Percentiles rank a stretch among this genome's conserved stretches.
phyloP scores from a whole-genome alignment of 2,888 invertebrate species.

The Oscheius sp. region DNA sequence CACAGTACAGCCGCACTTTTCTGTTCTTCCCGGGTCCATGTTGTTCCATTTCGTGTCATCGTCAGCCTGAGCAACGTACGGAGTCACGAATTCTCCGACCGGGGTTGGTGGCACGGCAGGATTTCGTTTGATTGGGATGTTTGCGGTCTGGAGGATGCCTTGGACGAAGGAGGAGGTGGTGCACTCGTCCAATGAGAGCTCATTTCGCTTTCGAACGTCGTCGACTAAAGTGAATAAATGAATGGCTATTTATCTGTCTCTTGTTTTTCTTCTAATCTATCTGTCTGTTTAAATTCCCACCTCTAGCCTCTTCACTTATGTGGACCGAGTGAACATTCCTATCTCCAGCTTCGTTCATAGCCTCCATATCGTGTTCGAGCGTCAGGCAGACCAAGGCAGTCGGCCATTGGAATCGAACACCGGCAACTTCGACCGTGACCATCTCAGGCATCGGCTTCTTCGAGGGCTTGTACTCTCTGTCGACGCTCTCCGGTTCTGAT shows the following conservation, averaged over 20 bases:
- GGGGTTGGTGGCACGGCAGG: neutral
- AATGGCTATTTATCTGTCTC: neutral
- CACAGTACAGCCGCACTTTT: conserved; percentile 9
- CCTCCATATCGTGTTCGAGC: conserved; percentile 80
- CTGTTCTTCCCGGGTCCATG: conserved; percentile 18
- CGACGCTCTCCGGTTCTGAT: conserved; percentile 36
- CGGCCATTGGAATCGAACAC: conserved; percentile 94
- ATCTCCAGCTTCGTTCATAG: neutral
- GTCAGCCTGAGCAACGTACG: conserved; percentile 36
- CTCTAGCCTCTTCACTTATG: conserved; percentile 59
- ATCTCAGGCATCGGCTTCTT: conserved; percentile 58
- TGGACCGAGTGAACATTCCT: conserved; percentile 1
- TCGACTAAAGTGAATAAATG: conserved; percentile 4
- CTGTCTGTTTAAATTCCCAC: conserved; percentile 16
- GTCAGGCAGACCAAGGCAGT: conserved; percentile 91
- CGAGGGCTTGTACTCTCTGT: conserved; percentile 16
- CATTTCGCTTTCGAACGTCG: neutral
- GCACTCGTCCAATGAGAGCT: neutral
- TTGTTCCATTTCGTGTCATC: conserved; percentile 39
- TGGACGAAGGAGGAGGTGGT: neutral
- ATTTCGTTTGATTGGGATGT: neutral
- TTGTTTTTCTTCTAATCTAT: too few species aligned
- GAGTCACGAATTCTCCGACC: conserved; percentile 3
- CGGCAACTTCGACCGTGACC: conserved; percentile 79
- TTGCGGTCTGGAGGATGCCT: conserved; percentile 15